Conservation (phyloP, 2,113 vertebrate genomes). For the Chiloscyllium plagiosum region DNA sequence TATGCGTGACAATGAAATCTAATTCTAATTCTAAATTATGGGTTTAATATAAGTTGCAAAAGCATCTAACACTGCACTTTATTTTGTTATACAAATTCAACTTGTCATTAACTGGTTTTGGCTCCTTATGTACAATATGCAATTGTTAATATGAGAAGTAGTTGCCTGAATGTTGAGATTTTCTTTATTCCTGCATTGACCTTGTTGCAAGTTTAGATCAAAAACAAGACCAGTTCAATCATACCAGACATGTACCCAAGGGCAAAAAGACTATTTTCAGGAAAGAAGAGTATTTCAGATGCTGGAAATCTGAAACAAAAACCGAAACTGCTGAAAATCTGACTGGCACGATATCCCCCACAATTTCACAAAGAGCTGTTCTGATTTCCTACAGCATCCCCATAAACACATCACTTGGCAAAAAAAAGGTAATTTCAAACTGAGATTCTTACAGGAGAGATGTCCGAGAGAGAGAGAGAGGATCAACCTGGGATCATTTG, state of each 20-base stretch:
- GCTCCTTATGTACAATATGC: background rate
- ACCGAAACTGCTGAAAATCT: no score
- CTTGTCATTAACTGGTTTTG: background rate
- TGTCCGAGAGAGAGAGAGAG: no score
- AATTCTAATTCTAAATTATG: background rate
- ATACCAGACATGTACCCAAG: background rate
- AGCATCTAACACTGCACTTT: background rate
- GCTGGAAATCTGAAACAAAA: no score
- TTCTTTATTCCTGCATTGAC: background rate
- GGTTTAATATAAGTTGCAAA: background rate
- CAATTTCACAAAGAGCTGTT: no score
- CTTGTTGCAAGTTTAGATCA: background rate
- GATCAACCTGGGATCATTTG: no score
- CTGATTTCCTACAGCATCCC: no score
- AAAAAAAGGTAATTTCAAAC: no score
- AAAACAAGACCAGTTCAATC: background rate
- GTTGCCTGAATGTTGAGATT: background rate
- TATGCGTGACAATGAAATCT: no score
- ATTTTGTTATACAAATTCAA: background rate
- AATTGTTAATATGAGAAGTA: background rate
- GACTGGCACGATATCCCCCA: no score
- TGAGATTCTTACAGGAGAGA: no score
- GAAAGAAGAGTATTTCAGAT: no score
- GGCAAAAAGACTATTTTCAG: background rate
- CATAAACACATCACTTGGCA: no score